Conservation (phyloP, 2,113 vertebrate genomes). For the Ifrita kowaldi region DNA sequence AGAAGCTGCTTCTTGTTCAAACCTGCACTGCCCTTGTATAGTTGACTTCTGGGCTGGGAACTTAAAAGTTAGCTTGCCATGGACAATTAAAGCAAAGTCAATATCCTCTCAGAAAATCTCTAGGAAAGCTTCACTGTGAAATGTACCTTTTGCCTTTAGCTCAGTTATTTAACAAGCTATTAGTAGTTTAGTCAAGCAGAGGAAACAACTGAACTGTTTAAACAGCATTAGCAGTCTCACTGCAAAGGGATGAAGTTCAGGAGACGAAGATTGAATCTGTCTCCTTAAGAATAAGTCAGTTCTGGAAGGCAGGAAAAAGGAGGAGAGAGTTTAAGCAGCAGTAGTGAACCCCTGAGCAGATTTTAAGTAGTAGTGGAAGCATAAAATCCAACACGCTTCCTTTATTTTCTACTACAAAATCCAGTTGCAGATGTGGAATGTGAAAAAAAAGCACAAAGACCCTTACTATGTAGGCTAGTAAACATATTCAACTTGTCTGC, state of each 20-base stretch:
- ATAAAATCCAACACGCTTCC: background rate
- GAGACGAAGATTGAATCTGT: background rate
- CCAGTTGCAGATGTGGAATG: background rate
- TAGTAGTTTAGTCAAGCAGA: background rate
- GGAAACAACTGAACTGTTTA: background rate
- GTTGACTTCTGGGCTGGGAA: background rate
- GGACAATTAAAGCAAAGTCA: background rate
- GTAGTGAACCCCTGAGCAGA: background rate
- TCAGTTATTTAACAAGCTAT: background rate
- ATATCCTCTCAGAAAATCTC: background rate
- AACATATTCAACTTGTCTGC: background rate
- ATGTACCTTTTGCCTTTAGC: background rate
- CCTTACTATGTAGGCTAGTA: background rate
- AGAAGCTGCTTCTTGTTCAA: background rate
- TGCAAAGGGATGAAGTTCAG: background rate
- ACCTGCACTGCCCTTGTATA: background rate
- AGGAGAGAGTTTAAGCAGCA: background rate
- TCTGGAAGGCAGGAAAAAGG: background rate
- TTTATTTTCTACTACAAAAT: background rate
- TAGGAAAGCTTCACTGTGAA: background rate
- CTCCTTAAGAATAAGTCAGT: background rate
- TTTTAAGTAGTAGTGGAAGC: background rate
- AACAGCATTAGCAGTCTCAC: background rate
- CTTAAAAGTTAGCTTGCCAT: background rate
- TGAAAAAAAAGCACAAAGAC: background rate